These are phyloP conservation scores for Pelodytes ibericus DNA, from an alignment of 2,797 vertebrate species.

Conservation along the genomic window DNA sequence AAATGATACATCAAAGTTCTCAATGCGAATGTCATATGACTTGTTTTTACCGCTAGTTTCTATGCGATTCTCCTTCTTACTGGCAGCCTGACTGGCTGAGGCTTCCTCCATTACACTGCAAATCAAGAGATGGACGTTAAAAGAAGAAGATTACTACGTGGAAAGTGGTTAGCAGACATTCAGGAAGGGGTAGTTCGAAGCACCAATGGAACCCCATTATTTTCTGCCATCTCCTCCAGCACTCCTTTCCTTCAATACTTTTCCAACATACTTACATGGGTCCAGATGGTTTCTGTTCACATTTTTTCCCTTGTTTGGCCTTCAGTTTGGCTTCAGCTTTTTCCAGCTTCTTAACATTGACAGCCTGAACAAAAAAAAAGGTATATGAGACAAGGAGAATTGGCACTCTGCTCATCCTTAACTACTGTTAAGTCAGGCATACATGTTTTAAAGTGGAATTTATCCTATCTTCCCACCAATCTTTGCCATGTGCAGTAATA, in stretches of 20 bases:
- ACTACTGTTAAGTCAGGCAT: too few relatives aligned
- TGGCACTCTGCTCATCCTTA: too few relatives aligned
- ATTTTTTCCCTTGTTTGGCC: slow-evolving; percentile 88
- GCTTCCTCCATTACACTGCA: slow-evolving; percentile 92
- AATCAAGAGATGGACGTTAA: too few relatives aligned
- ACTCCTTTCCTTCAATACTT: too few relatives aligned
- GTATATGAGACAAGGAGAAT: too few relatives aligned
- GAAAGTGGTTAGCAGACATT: too few relatives aligned
- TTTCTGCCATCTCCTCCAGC: too few relatives aligned
- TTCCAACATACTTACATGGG: slow-evolving; percentile 77
- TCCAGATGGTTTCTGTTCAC: slow-evolving; percentile 80
- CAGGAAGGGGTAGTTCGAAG: too few relatives aligned
- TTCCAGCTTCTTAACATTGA: slow-evolving; percentile 92
- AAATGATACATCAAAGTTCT: slow-evolving; percentile 97
- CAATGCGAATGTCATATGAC: slow-evolving; percentile 92
- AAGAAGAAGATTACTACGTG: too few relatives aligned
- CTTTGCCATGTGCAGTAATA: not conserved
- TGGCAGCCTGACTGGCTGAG: slow-evolving; percentile 94
- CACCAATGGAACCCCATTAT: too few relatives aligned
- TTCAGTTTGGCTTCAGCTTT: slow-evolving; percentile 95
- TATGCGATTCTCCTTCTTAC: slow-evolving; percentile 89
- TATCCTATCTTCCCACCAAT: too few relatives aligned
- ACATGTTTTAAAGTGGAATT: too few relatives aligned
- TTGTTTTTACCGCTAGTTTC: slow-evolving; percentile 95
- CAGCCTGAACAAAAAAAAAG: slow-evolving; percentile 74